phyloP scores from a whole-genome alignment of 2,113 vertebrate genomes.

The Pristiophorus japonicus region DNA sequence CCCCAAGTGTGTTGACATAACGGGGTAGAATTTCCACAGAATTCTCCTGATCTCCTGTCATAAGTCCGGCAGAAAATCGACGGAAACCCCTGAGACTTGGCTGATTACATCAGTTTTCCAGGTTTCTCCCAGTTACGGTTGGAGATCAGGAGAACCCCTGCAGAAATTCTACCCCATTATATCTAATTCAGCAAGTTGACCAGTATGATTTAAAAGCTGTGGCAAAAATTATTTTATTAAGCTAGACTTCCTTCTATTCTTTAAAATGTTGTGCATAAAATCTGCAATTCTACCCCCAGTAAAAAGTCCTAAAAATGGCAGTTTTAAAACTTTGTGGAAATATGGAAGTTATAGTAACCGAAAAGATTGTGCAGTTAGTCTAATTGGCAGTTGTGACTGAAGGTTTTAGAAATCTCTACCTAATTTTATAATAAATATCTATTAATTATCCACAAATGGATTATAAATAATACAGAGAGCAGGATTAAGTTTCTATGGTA shows the following conservation, averaged over 20 bases:
- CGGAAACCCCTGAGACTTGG: not conserved
- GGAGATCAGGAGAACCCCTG: not conserved
- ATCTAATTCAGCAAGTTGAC: slow-evolving; percentile 7
- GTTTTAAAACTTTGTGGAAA: not conserved
- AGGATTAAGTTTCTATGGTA: not conserved
- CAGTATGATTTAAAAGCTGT: not conserved
- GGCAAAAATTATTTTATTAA: not conserved
- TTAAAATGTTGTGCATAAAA: not conserved
- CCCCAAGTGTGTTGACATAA: not conserved
- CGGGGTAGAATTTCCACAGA: not conserved
- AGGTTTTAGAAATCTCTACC: not conserved
- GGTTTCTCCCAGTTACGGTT: not conserved
- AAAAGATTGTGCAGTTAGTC: not conserved
- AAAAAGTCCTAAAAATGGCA: not conserved
- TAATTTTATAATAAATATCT: not conserved
- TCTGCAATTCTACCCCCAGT: not conserved
- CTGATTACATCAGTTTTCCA: not conserved
- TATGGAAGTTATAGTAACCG: not conserved
- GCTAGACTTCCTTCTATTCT: not conserved
- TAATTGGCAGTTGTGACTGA: not conserved
- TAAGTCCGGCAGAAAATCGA: too few species aligned
- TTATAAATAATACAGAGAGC: not conserved
- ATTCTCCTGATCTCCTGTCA: not conserved
- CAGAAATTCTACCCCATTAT: not conserved
- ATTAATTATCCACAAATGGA: not conserved